Evolutionary conservation across 53 echinoderm and acorn worm species (phyloP), one percentile per base, ranked within the genome.

Genomic region (Arbacia lixula): DNA sequence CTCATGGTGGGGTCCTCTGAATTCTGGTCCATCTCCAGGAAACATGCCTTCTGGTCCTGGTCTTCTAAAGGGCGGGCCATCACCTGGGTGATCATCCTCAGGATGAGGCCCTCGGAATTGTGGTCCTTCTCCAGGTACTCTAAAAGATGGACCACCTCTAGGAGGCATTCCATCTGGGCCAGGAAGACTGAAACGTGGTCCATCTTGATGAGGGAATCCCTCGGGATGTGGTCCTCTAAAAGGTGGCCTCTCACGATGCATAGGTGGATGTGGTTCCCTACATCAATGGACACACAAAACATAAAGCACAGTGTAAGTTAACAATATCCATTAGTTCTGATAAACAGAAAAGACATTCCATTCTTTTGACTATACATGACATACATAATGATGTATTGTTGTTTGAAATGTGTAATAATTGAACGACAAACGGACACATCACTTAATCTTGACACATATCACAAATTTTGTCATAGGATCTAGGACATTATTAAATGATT

Each of bases 31-130:
- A n/a, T n/a, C n/a, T n/a, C 69, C 41, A 14, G 40, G 69, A 3
- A 25, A 5, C 16, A 68, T 14, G 27, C 43, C 69, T 43, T 43
- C 69, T 28, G 43, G 69, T 43, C 69, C 43, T 12, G 69, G 69
- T 69, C 69, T 43, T 69, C 69, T 69, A 12, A 69, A 42, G 14
- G 40, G 1, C 40, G 69, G 69, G 69, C 27, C 69, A 41, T 69
- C 46, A 42, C 28, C 28, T 12, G 26, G 69, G 26, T 41, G 26
- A n/a, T n/a, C n/a, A n/a, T n/a, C n/a, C n/a, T n/a, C n/a, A n/a
- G n/a, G n/a, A n/a, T n/a, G n/a, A n/a, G n/a, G n/a, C n/a, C n/a
- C n/a, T n/a, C n/a, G n/a, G n/a, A n/a, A n/a, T n/a, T n/a, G n/a
- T n/a, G n/a, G n/a, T n/a, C n/a, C n/a, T n/a, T n/a, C n/a, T n/a